Base-by-base conservation (phyloP, 2,797 vertebrate genomes). In the Rhinella marina region DNA sequence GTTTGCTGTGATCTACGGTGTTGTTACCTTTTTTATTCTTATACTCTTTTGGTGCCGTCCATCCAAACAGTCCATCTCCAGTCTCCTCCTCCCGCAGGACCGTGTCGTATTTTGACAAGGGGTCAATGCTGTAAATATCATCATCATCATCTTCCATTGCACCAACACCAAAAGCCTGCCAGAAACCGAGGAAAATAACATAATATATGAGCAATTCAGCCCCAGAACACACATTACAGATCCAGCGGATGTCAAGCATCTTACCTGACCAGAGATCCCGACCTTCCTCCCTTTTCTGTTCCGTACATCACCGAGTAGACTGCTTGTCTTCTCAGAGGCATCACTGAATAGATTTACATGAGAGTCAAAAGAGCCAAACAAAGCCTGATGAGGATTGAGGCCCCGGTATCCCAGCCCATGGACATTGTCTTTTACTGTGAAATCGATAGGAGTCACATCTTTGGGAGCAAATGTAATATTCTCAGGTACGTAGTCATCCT, bases 91-190 rank as follows among this genome's bases (percentile, higher is more conserved):
- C 98, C 89, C 95, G 96, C 82, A 99, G 90, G 77, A 96, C 90
- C 0, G 90, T 94, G 90, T 99, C 98, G 0, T 99, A 99, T 83
- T 95, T 97, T 83, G 96, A 97, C 90, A 99, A 93, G 2, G 94
- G 92, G 92, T 99, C 98, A 27, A 93, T 95, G 90, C 96, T 96
- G 89, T 99, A 99, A 86, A 99, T 96, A 27, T 99, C 97, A n/a
- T 97, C 97, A 0, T 99, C 98, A 7, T 98, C 97, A 1, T 99
- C 97, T 91, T 99, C 98, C 87, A 98, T 92, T 8, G 97, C 97
- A 16, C 98, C 98, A 2, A 99, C 96, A 2, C 98, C 98, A 23
- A 99, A 99, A 8, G 97, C 98, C 98, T 99, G 54, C 11, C n/a
- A 19, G 9, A 52, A 79, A 68, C 32, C 21, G 13, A 66, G 14